phyloP scores from a whole-genome alignment of 2,113 vertebrate genomes.

The Oplegnathus fasciatus region DNA sequence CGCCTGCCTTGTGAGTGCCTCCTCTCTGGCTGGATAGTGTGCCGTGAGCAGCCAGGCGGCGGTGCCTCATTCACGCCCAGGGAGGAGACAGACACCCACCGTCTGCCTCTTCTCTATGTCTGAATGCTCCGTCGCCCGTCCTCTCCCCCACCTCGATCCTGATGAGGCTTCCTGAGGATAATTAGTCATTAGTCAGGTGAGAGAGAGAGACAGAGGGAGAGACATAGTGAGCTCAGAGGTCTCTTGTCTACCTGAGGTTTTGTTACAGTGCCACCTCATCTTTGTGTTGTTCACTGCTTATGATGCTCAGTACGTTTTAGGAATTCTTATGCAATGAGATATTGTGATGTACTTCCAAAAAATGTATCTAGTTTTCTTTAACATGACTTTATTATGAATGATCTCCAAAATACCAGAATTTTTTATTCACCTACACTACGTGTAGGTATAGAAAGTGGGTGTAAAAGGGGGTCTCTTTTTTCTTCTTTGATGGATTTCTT shows the following conservation, averaged over 20 bases:
- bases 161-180: conserved; percentile 56
- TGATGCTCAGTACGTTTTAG: neutral
- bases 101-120: conserved; percentile 62
- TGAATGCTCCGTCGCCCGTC: conserved; percentile 64
- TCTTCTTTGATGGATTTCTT: neutral
- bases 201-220: conserved; percentile 27
- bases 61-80: conserved; percentile 30
- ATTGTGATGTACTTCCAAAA: neutral
- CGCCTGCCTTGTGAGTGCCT: conserved; percentile 9
- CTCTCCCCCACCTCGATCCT: conserved; percentile 22
- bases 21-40: conserved; percentile 22
- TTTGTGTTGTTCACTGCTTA: neutral
- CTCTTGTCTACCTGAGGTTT: conserved; percentile 14
- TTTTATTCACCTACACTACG: neutral
- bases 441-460: neutral
- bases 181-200: conserved; percentile 64
- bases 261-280: conserved; percentile 3
- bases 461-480: neutral
- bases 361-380: neutral
- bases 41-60: conserved; percentile 45
- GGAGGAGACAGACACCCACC: conserved; percentile 67
- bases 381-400: neutral
- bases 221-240: neutral
- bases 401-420: neutral
- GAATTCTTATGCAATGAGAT: neutral